phyloP scores from a whole-genome alignment of 2,113 vertebrate species.

The Pseudolaguvia tuberculata region DNA sequence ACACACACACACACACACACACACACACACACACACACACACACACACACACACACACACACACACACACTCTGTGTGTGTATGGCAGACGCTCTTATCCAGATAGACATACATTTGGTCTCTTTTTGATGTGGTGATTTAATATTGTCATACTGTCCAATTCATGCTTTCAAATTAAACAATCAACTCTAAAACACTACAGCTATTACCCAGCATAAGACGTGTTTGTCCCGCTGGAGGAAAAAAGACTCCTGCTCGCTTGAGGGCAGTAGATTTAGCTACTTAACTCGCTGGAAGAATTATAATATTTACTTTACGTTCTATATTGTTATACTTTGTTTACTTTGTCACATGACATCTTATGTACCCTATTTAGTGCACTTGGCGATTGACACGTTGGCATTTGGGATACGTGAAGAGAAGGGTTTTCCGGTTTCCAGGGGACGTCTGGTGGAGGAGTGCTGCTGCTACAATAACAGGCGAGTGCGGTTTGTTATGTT shows the following conservation, averaged over 20 bases:
- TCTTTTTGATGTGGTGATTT: too few species aligned
- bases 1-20: too few species aligned
- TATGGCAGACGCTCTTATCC: too few species aligned
- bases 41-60: too few species aligned
- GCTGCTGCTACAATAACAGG: constrained; percentile 68
- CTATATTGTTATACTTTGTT: not conserved
- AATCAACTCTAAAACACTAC: too few species aligned
- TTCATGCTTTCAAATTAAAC: too few species aligned
- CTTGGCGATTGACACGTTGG: not conserved
- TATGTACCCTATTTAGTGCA: not conserved
- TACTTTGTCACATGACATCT: not conserved
- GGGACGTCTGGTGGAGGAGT: constrained; percentile 59
- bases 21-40: too few species aligned
- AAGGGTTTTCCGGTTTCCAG: constrained; percentile 22
- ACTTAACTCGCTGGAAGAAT: not conserved
- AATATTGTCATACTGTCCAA: too few species aligned
- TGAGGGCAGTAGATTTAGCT: not conserved
- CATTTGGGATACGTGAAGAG: not conserved
- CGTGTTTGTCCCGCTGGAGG: not conserved
- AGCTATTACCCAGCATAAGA: too few species aligned
- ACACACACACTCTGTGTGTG: too few species aligned
- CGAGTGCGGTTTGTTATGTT: constrained; percentile 47
- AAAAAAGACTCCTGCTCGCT: not conserved
- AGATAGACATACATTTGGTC: too few species aligned
- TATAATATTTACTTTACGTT: too few species aligned